Percentiles rank a stretch among this genome's conserved stretches.
phyloP scores from a whole-genome alignment of 2,888 invertebrate genomes.

The Drosophila mimica region DNA sequence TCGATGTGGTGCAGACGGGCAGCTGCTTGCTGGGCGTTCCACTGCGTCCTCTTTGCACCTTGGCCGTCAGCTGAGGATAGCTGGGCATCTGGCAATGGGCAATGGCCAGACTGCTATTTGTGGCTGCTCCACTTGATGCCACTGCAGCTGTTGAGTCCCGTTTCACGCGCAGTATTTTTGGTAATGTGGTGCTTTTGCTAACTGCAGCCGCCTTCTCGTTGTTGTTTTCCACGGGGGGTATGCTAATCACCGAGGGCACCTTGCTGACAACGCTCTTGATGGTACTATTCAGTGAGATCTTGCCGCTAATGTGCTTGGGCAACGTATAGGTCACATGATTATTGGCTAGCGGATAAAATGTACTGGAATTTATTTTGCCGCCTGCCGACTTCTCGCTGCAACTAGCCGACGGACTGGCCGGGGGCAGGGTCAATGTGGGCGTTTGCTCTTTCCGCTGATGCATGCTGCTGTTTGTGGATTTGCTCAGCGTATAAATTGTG shows the following conservation, averaged over 20 bases:
- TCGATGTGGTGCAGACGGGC: constrained; percentile 85
- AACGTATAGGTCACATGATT: constrained; percentile 84
- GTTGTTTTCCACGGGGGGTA: constrained; percentile 77
- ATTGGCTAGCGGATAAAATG: constrained; percentile 84
- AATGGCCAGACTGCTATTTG: constrained; percentile 43
- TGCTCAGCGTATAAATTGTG: constrained; percentile 81
- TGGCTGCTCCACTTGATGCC: not conserved
- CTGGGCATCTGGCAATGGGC: constrained; percentile 81
- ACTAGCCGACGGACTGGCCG: constrained; percentile 64
- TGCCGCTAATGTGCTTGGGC: constrained; percentile 84
- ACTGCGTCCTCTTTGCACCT: constrained; percentile 31
- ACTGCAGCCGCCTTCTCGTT: constrained; percentile 37
- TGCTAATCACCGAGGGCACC: constrained; percentile 85
- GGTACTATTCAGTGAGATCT: constrained; percentile 84
- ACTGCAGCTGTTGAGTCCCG: constrained; percentile 44
- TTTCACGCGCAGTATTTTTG: constrained; percentile 82
- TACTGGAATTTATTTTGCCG: constrained; percentile 84
- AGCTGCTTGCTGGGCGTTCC: constrained; percentile 80
- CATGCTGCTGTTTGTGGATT: constrained; percentile 52
- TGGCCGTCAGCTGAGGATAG: constrained; percentile 67
- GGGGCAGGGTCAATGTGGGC: constrained; percentile 82
- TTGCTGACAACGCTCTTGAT: constrained; percentile 85
- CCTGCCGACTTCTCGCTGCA: constrained; percentile 54
- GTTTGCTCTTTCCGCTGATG: constrained; percentile 70
- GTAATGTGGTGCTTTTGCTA: constrained; percentile 81